A percentile compares a stretch with the other conserved stretches of the same genome.
Evolutionary conservation across 2,113 vertebrate genomes (phyloP).

Genomic region (Atrichornis clamosus): DNA sequence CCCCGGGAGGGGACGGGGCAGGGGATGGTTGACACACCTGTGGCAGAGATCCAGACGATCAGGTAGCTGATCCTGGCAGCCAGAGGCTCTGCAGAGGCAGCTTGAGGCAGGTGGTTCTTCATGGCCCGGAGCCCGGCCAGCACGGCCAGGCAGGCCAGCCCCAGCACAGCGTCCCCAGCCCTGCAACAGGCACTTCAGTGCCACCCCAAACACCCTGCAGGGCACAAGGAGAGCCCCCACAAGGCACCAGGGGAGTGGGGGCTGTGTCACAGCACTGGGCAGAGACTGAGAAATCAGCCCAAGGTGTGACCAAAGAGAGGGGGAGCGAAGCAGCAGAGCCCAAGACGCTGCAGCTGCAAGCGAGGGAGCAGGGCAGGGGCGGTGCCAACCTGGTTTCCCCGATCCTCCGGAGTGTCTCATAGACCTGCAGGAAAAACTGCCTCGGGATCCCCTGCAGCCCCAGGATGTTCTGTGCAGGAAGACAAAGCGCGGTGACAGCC

Average conservation of each 20-base stretch:
- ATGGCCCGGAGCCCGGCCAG: conserved; percentile 78
- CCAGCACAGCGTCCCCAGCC: conserved; percentile 31
- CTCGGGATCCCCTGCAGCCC: conserved; percentile 83
- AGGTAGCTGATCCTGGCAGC: conserved; percentile 61
- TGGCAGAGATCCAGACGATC: conserved; percentile 80
- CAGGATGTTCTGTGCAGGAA: conserved; percentile 83
- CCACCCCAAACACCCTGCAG: fast-evolving
- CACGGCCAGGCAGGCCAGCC: conserved; percentile 69
- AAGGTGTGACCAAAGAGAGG: neutral
- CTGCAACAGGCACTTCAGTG: conserved; percentile 33
- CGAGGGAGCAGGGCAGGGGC: neutral
- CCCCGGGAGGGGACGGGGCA: neutral
- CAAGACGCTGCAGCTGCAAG: fast-evolving
- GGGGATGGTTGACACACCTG: conserved; percentile 70
- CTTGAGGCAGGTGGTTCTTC: conserved; percentile 69
- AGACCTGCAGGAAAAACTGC: conserved; percentile 88
- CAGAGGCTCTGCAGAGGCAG: neutral
- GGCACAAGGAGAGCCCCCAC: neutral
- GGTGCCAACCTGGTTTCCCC: conserved; percentile 78
- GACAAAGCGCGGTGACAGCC: neutral
- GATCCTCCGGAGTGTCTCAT: conserved; percentile 81
- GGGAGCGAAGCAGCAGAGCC: neutral
- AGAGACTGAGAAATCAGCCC: fast-evolving
- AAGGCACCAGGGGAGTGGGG: fast-evolving
- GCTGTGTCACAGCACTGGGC: fast-evolving